A percentile compares a stretch with the other conserved stretches of the same genome.
Evolutionary conservation across 2,888 invertebrate species (phyloP).

Genomic region (Nomada goodeniana): DNA sequence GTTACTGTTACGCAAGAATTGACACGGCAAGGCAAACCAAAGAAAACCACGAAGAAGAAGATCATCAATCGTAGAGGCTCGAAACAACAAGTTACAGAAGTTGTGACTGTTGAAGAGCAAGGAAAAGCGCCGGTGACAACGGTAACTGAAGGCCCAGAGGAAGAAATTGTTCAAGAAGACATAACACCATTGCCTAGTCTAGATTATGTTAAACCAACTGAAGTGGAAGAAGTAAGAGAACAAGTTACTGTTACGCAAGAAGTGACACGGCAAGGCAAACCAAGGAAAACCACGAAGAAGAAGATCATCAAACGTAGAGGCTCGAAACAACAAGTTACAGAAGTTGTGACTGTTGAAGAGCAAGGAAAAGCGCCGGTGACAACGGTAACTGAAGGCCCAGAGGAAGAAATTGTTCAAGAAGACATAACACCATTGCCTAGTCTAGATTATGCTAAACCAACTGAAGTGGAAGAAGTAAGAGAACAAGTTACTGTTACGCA

Average conservation of each 20-base stretch:
- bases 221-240: slow-evolving; percentile 64
- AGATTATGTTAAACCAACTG: too few relatives aligned
- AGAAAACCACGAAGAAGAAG: slow-evolving; percentile 74
- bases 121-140: slow-evolving; percentile 51
- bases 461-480: slow-evolving; percentile 59
- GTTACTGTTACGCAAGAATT: slow-evolving; percentile 61
- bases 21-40: slow-evolving; percentile 74
- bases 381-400: slow-evolving; percentile 61
- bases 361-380: slow-evolving; percentile 69
- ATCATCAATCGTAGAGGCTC: slow-evolving; percentile 77
- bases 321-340: slow-evolving; percentile 66
- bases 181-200: too few relatives aligned
- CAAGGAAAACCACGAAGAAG: slow-evolving; percentile 74
- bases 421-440: slow-evolving; percentile 16
- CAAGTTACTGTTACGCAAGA: slow-evolving; percentile 70
- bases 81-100: slow-evolving; percentile 75
- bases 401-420: slow-evolving; percentile 79
- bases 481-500: slow-evolving; percentile 68
- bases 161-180: too few relatives aligned
- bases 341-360: slow-evolving; percentile 75
- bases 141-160: slow-evolving; percentile 73
- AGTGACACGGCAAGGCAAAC: slow-evolving; percentile 68
- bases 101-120: slow-evolving; percentile 69
- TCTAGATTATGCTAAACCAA: slow-evolving; percentile 76
- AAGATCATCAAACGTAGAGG: slow-evolving; percentile 58